Evolutionary conservation across 2,113 vertebrate species (phyloP), one percentile per base, ranked within the genome.

Genomic region (Nannobrachium achirus): DNA sequence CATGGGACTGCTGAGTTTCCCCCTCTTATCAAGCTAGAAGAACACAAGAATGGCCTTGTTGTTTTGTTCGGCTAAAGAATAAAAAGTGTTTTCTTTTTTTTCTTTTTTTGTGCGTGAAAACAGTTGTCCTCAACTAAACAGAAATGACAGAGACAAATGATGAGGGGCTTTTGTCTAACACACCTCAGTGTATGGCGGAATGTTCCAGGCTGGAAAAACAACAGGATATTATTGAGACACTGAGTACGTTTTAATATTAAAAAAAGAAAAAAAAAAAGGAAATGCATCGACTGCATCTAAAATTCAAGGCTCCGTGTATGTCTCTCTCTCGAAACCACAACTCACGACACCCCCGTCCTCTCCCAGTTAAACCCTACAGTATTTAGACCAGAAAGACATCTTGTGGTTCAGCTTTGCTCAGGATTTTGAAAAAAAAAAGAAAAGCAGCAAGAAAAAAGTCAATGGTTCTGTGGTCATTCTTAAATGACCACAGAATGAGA

Each of bases 91-190:
- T 56, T 48, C 60, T 50, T 55, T 63, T 76, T 50, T 58, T 53
- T 89, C 94, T 93, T 91, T 90, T 94, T 97, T 94, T 96, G 95
- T 98, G 96, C 95, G 95, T 95, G 94, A 93, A 86, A 94, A 92
- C 90, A 92, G 93, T 76, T 93, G 90, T 93, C 92, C 91, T 90
- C 92, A 93, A 92, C 91, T 87, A 79, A 79, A 89, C 89, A 89
- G 88, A 72, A 68, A 76, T 92, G 89, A 93, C 76, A 94, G 90
- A 95, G 91, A 89, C 89, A n/a, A n/a, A n/a, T n/a, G n/a, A 91
- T 92, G 93, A 90, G 6, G 25, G 25, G 25, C 79, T 65, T 67
- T 44, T 33, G 25, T 83, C 91, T 33, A 33, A 1, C 93, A 95
- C 87, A 90, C 80, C 93, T 92, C 94, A 38, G 74, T 92, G 93